Base-by-base conservation (phyloP, 2,113 vertebrate genomes). In the Carollia perspicillata region DNA sequence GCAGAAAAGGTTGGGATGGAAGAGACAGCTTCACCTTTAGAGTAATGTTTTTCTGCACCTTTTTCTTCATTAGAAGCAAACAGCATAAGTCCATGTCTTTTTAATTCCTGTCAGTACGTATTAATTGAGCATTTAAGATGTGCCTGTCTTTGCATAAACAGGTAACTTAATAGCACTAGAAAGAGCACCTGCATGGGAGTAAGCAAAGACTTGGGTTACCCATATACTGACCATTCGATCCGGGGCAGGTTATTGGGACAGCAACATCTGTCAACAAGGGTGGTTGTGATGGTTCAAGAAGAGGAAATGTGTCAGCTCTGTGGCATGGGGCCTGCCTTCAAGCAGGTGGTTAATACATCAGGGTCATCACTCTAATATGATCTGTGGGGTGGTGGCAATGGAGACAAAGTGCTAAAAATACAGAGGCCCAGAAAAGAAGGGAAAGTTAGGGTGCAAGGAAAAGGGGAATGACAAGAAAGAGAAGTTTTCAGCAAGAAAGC, bases 401-500 rank as follows among this genome's bases (percentile, higher is more conserved):
- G 17, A 60, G 55, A 55, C 47, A 65, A 13, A 55, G 53, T 23
- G 42, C 80, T 37, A 28, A 79, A 42, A 33, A 83, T 18, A 49
- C 6, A 26, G 28, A 92, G 26, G 4, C 74, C 23, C 47, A 7
- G 30, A 30, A 58, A 84, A 65, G 37, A 42, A 18, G 33, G 1
- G 42, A 40, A 16, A 12, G 20, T 47, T 35, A 3, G 22, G 3
- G 1, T 30, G 26, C 72, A 40, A 47, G 17, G 26, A 22, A 6
- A 17, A 68, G 6, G 12, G 23, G 49, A 51, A 75, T 53, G 94
- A 83, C 80, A 75, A 79, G 68, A 94, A 65, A 42, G 47, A 96
- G 97, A 97, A 94, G 85, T 83, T 98, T 98, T 94, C 79, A 96
- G 95, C 95, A 88, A 71, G 51, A 78, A 63, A 35, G 28, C 55